Evolutionary conservation across 2,888 invertebrate species (phyloP).

Genomic region (Calameuta pallipes): DNA sequence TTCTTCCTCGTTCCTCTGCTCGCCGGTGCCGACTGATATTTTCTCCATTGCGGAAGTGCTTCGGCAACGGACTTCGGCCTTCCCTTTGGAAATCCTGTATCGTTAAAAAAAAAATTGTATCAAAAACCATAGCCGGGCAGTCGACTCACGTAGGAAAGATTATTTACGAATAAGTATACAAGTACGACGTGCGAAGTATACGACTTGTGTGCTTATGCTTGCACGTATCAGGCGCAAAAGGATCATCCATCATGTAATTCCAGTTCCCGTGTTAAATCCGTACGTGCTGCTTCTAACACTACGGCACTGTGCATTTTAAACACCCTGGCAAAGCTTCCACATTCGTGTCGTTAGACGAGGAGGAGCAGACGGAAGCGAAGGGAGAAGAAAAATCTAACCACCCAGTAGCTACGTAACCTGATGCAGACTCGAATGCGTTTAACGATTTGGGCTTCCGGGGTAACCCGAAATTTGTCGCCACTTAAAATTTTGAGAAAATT

Average conservation of each 20-base stretch:
- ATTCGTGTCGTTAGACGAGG: not conserved
- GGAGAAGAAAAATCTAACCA: not conserved
- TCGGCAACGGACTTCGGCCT: slow-evolving; percentile 18
- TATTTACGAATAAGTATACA: not conserved
- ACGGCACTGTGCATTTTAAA: not conserved
- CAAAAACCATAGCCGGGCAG: not conserved
- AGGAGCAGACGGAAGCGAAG: not conserved
- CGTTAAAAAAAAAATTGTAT: slow-evolving; percentile 12
- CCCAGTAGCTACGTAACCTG: not conserved
- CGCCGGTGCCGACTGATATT: slow-evolving; percentile 21
- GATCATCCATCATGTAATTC: not conserved
- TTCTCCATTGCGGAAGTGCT: slow-evolving; percentile 26
- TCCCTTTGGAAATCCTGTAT: slow-evolving; percentile 26
- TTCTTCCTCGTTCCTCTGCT: slow-evolving; percentile 26
- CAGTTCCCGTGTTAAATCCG: not conserved
- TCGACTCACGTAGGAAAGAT: not conserved
- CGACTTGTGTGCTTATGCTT: not conserved
- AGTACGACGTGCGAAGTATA: not conserved
- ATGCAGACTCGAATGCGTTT: not conserved
- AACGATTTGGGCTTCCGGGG: not conserved
- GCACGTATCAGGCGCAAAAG: not conserved
- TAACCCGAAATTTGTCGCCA: not conserved
- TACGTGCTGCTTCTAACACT: not conserved
- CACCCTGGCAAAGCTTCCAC: not conserved
- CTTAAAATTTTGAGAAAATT: not conserved